phyloP scores from a whole-genome alignment of 2,797 vertebrate species.

The Coranthus polyacanthus region DNA sequence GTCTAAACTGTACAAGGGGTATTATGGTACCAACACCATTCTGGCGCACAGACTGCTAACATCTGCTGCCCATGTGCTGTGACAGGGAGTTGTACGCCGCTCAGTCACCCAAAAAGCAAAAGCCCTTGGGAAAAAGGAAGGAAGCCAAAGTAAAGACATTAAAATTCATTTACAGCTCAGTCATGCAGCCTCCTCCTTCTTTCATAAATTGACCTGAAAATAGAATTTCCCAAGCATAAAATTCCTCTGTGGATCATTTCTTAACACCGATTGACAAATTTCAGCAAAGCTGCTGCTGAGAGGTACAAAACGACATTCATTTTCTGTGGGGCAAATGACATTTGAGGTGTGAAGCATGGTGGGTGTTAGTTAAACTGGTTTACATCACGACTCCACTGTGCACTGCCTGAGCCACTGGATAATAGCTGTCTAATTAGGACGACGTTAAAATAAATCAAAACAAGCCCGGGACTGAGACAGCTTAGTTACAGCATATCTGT shows the following conservation, averaged over 20 bases:
- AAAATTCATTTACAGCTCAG: conserved; percentile 75
- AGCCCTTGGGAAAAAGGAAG: conserved; percentile 60
- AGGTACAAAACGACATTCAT: conserved; percentile 61
- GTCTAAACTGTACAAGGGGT: conserved; percentile 32
- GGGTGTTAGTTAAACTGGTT: conserved; percentile 67
- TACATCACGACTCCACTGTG: conserved; percentile 31
- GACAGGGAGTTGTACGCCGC: conserved; percentile 60
- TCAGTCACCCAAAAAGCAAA: conserved; percentile 63
- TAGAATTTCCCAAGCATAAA: conserved; percentile 68
- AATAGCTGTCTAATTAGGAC: conserved; percentile 70
- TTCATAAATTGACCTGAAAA: conserved; percentile 77
- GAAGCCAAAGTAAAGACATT: conserved; percentile 69
- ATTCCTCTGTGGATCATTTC: conserved; percentile 68
- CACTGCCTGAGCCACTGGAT: conserved; percentile 48
- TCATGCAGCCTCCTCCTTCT: conserved; percentile 65
- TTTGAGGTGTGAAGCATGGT: conserved; percentile 65
- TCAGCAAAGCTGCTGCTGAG: conserved; percentile 62
- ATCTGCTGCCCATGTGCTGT: conserved; percentile 69
- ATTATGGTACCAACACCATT: conserved; percentile 20
- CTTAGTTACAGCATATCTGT: conserved; percentile 31
- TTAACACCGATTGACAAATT: conserved; percentile 67
- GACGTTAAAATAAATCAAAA: conserved; percentile 60
- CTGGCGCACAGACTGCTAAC: conserved; percentile 50
- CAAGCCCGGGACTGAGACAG: conserved; percentile 29
- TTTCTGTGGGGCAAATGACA: conserved; percentile 24